A percentile compares a stretch with the other conserved stretches of the same genome.
Conservation (phyloP, 1,140 invertebrate species). For the Grapholita molesta region DNA sequence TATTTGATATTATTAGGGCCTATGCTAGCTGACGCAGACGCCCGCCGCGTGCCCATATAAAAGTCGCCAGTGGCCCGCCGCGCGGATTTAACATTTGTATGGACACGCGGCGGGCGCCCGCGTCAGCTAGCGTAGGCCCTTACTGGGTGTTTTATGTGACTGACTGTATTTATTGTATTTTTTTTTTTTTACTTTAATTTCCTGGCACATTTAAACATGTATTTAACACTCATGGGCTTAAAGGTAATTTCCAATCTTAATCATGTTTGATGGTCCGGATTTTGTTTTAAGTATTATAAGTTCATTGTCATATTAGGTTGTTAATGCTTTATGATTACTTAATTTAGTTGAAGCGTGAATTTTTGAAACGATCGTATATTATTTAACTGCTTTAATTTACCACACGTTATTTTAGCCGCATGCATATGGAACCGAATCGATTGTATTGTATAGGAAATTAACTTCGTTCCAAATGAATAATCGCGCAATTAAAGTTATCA, state of each 20-base stretch:
- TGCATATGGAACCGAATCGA: not conserved
- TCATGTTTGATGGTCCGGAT: not conserved
- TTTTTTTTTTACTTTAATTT: not conserved
- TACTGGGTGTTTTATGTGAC: not conserved
- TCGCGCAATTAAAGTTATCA: too few species aligned
- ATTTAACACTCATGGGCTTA: not conserved
- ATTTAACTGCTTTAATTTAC: not conserved
- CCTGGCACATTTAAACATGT: not conserved
- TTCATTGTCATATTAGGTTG: not conserved
- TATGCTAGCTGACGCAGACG: too few species aligned
- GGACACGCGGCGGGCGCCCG: too few species aligned
- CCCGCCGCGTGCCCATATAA: too few species aligned
- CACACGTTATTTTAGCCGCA: not conserved
- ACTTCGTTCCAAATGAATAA: not conserved
- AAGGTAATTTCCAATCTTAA: not conserved
- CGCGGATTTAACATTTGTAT: too few species aligned
- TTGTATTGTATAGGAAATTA: not conserved
- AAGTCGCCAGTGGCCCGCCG: too few species aligned
- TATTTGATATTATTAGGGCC: too few species aligned
- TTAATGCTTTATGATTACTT: not conserved
- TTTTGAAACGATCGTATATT: not conserved
- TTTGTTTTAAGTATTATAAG: not conserved
- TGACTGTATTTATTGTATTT: not conserved
- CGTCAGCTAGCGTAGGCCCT: too few species aligned
- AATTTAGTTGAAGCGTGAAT: not conserved